phyloP scores from a whole-genome alignment of 2,797 vertebrate species.

The Pogoniulus pusillus region DNA sequence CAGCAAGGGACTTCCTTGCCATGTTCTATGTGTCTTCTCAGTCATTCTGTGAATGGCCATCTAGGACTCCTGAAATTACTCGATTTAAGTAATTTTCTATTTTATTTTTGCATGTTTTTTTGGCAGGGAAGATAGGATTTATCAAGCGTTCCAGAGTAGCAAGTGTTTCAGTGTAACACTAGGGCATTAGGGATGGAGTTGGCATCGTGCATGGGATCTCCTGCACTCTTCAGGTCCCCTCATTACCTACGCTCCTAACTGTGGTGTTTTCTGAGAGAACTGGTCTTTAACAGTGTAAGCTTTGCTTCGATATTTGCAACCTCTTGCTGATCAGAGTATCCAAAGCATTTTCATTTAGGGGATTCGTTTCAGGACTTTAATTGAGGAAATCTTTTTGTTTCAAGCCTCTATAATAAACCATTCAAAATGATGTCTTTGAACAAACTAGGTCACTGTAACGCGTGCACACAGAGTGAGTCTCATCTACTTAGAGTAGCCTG shows the following conservation, averaged over 20 bases:
- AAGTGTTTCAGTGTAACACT: background rate
- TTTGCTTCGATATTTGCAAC: constrained; percentile 35
- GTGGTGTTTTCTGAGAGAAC: constrained; percentile 51
- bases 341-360: constrained; percentile 56
- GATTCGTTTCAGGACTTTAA: constrained; percentile 64
- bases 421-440: constrained; percentile 51
- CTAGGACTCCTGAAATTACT: background rate
- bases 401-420: constrained; percentile 32
- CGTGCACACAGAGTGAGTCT: constrained; percentile 2
- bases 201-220: background rate
- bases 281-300: constrained; percentile 35
- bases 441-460: constrained; percentile 62
- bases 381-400: constrained; percentile 65
- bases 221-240: background rate
- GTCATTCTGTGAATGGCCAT: background rate
- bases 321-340: constrained; percentile 39
- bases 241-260: constrained; percentile 13
- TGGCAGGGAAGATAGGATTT: background rate
- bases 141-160: background rate
- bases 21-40: background rate
- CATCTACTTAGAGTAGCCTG: constrained; percentile 34
- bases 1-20: background rate
- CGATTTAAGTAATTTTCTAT: background rate
- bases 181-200: background rate
- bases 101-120: background rate